Evolutionary conservation across 1,140 invertebrate genomes (phyloP).

Genomic region (Scaptomyza graminum): DNA sequence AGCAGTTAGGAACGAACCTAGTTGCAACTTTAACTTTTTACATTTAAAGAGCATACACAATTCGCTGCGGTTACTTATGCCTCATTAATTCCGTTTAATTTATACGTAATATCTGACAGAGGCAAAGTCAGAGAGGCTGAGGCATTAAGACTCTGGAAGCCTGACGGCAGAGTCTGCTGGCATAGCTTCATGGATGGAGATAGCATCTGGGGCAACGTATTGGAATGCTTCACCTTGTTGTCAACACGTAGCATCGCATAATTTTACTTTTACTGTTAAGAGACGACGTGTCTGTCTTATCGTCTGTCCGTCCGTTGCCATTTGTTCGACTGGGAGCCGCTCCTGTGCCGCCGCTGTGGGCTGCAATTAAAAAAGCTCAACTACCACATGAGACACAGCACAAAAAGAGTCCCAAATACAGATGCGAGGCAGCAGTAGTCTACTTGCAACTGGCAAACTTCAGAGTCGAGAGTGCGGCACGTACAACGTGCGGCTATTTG

Average conservation of each 20-base stretch:
- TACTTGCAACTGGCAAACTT: slow-evolving; percentile 13
- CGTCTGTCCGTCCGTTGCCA: neutral
- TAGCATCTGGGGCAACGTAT: slow-evolving; percentile 68
- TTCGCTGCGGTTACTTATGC: neutral
- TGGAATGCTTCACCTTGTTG: slow-evolving; percentile 71
- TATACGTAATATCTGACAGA: slow-evolving; percentile 68
- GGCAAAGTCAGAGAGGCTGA: slow-evolving; percentile 39
- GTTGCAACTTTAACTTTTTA: neutral
- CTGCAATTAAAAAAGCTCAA: slow-evolving; percentile 75
- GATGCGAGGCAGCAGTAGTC: neutral
- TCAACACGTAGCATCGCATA: slow-evolving; percentile 78
- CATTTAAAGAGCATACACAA: slow-evolving; percentile 33
- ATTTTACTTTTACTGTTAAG: slow-evolving; percentile 80
- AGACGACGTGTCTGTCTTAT: slow-evolving; percentile 20
- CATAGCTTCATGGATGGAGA: slow-evolving; percentile 32
- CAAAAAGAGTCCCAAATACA: neutral
- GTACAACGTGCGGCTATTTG: slow-evolving; percentile 76
- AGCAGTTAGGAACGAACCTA: no score
- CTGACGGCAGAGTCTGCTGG: neutral
- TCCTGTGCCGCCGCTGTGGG: slow-evolving; percentile 65
- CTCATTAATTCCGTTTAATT: slow-evolving; percentile 57
- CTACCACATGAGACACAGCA: slow-evolving; percentile 47
- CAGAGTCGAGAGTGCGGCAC: slow-evolving; percentile 49
- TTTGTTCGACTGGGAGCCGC: slow-evolving; percentile 56
- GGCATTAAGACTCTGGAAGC: neutral